Evolutionary conservation across 1,140 invertebrate genomes (phyloP), one percentile per base, ranked within the genome.

Genomic region (Meteorus sp.): DNA sequence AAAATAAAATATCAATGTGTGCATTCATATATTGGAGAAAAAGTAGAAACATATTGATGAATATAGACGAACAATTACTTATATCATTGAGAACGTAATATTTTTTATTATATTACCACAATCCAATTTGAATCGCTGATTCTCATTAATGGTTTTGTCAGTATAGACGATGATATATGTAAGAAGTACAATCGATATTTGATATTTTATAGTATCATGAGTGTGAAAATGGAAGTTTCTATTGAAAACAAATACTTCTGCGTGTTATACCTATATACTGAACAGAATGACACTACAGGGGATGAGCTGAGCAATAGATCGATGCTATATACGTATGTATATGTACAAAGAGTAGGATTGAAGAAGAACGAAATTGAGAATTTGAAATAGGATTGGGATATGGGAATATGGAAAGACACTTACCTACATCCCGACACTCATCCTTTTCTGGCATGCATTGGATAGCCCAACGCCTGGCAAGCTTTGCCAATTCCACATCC

Each of bases 391-490:
- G 61, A 65, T 64, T 57, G 55, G 35, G 15, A 39, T 5, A 37
- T 13, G 45, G n/a, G 15, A 55, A 56, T 37, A 58, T 59, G 8
- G 15, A 20, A 47, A 55, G 9, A 64, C 59, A 76, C 76, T 79
- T 73, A 82, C 83, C 74, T 59, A 81, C 71, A 68, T 84, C 78
- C 65, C 84, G 71, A 66, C 82, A 83, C 11, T 72, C 57, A 70
- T 88, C 86, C 66, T 86, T 84, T 2, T 74, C 76, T 22, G 65
- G 58, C 56, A 79, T 75, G 71, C 86, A 88, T 67, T 87, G 86
- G 35, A 84, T 77, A 2, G 83, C 85, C 84, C 86, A 87, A 62
- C 81, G 75, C 53, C 84, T 79, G 2, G 86, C 85, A 27, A 87
- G 75, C 1, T 56, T 62, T 1, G 86, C 85, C 9, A 88, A 71